Conservation (phyloP, 2,888 invertebrate species). For the Quadroppia sp. region DNA sequence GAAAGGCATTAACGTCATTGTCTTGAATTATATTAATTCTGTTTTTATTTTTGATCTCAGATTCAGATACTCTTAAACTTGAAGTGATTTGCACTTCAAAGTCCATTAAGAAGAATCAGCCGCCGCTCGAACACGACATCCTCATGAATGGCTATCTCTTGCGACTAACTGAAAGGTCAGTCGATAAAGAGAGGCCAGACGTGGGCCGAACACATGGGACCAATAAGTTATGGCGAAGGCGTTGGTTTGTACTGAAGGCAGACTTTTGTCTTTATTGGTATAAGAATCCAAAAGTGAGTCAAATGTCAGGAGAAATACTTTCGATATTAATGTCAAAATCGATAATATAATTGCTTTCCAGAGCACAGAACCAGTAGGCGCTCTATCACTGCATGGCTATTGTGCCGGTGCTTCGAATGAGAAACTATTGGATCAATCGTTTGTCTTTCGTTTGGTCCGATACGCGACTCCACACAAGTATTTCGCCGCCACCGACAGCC, state of each 20-base stretch:
- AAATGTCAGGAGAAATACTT: neutral
- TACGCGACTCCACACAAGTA: constrained; percentile 65
- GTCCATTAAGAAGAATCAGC: constrained; percentile 37
- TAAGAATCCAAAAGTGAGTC: constrained; percentile 77
- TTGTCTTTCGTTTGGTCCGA: constrained; percentile 54
- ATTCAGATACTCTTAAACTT: constrained; percentile 34
- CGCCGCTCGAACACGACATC: constrained; percentile 8
- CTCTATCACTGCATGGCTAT: constrained; percentile 78
- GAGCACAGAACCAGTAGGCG: constrained; percentile 68
- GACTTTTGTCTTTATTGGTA: constrained; percentile 94
- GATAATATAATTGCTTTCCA: constrained; percentile 46
- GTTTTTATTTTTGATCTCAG: neutral
- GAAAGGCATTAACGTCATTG: neutral
- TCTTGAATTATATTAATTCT: neutral
- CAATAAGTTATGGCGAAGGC: constrained; percentile 65
- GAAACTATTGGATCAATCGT: constrained; percentile 49
- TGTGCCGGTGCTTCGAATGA: constrained; percentile 64
- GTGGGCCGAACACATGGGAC: constrained; percentile 28
- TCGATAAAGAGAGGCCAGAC: constrained; percentile 9
- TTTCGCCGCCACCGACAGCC: constrained; percentile 73
- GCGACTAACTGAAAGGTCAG: constrained; percentile 36
- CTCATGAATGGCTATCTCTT: constrained; percentile 41
- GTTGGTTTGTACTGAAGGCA: constrained; percentile 84
- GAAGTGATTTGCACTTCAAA: constrained; percentile 39
- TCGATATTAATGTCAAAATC: neutral